Base-by-base conservation (phyloP, 2,113 vertebrate species). In the Galbula dea region DNA sequence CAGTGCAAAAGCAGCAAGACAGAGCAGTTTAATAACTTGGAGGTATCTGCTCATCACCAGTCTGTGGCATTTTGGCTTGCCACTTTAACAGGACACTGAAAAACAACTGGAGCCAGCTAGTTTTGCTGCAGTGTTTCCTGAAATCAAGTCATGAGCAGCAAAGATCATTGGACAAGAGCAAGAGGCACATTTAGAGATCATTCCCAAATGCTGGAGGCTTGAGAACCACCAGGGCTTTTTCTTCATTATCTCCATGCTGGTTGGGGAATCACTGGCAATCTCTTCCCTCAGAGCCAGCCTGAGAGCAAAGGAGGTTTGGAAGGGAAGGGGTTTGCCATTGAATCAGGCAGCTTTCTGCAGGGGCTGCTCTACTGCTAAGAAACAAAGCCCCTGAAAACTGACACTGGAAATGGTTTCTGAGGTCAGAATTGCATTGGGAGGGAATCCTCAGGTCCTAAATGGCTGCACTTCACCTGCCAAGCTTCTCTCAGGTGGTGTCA, bases 1-100 rank as follows among this genome's bases (percentile, higher is more conserved):
- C 34, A 92, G 74, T 30, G 37, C 71, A 86, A 90, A 94, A 39
- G 74, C 71, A 94, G 58, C 27, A 86, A 90, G 73, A 93, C 17
- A 73, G 2, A 55, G 3, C 76, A 79, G 27, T 91, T 90, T 68
- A 95, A 89, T 88, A 92, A 83, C 51, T 36, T 49, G 22, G 46
- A 88, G 22, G 24, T 37, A 48, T 90, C 80, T 77, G 62, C 59
- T 81, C 29, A 49, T 71, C 46, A 30, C 61, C 30, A 43, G 46
- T 36, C 20, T 73, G 43, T 77, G 51, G 36, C 48, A 48, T 63
- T 90, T 55, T 54, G 46, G 29, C 39, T 71, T 34, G 32, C n/a
- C 68, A 26, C n/a, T 62, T 89, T 39, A 24, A 54, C 93, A 66
- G 19, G 19, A 63, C 15, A 73, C 20, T 36, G 48, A 83, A 88